Conservation (phyloP, 1,140 invertebrate species). For the Popillia japonica region DNA sequence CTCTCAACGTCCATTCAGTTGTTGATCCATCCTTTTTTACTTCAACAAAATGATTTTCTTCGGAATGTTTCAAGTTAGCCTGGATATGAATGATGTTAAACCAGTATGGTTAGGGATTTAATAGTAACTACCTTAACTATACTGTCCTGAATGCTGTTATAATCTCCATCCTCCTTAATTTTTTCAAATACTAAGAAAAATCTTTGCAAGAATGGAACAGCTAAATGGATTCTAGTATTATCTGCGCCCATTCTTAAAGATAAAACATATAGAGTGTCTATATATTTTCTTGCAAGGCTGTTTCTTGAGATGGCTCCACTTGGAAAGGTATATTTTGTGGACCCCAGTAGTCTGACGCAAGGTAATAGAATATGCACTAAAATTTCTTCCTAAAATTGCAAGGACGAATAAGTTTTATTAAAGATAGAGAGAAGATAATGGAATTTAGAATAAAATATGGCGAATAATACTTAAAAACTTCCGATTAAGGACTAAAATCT, state of each 20-base stretch:
- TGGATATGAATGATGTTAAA: background rate
- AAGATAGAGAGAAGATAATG: constrained; percentile 9
- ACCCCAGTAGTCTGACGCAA: constrained; percentile 75
- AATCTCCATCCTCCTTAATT: constrained; percentile 62
- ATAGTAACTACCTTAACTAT: background rate
- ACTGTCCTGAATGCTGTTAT: background rate
- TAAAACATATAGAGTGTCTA: constrained; percentile 82
- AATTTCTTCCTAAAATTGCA: constrained; percentile 69
- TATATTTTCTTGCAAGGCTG: constrained; percentile 78
- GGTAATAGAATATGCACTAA: constrained; percentile 82
- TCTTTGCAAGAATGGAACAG: constrained; percentile 73
- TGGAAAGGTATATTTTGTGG: constrained; percentile 80
- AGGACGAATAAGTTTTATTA: constrained; percentile 21
- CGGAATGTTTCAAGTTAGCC: constrained; percentile 38
- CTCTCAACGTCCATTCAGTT: constrained; percentile 65
- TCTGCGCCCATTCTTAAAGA: constrained; percentile 83
- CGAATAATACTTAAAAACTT: too few species aligned
- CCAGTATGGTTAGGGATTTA: background rate
- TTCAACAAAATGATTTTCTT: constrained; percentile 62
- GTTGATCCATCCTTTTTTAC: constrained; percentile 65
- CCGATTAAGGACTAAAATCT: constrained; percentile 42
- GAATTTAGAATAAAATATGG: too few species aligned
- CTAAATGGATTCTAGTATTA: constrained; percentile 82
- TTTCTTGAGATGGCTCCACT: constrained; percentile 76
- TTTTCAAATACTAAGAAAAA: constrained; percentile 91